Evolutionary conservation across 1,140 invertebrate species (phyloP).

Genomic region (Aphaenogaster ashmeadi): DNA sequence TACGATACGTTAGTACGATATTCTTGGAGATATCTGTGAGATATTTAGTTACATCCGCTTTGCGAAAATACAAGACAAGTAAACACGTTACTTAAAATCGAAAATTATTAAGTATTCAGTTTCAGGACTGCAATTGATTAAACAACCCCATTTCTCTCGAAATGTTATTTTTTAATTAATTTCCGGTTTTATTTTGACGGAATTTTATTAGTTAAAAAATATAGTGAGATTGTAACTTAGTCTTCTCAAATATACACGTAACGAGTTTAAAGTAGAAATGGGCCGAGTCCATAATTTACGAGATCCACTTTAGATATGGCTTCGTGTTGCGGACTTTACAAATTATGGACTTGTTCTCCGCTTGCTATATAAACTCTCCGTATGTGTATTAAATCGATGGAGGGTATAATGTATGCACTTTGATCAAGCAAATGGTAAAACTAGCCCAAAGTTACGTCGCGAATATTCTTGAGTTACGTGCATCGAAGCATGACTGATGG

Average conservation of each 20-base stretch:
- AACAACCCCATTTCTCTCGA: neutral
- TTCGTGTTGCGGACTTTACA: neutral
- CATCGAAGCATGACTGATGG: constrained; percentile 4
- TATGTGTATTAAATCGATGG: constrained; percentile 27
- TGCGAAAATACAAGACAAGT: neutral
- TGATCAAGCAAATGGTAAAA: constrained; percentile 29
- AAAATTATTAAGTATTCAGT: neutral
- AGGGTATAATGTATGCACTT: constrained; percentile 6
- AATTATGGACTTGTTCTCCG: constrained; percentile 32
- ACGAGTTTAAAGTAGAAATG: constrained; percentile 10
- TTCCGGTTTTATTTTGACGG: neutral
- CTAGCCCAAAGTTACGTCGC: constrained; percentile 14
- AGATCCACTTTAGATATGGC: constrained; percentile 37
- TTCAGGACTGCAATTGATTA: neutral
- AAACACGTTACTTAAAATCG: neutral
- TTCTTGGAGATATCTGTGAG: neutral
- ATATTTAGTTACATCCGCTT: neutral
- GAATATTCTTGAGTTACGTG: neutral
- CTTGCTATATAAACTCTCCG: neutral
- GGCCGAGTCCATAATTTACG: constrained; percentile 37
- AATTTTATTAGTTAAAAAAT: neutral
- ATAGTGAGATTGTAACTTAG: neutral
- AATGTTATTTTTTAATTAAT: neutral
- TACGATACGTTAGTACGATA: neutral
- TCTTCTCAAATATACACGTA: constrained; percentile 8